A percentile compares a stretch with the other conserved stretches of the same genome.
Conservation (phyloP, 1,140 invertebrate species). For the Microplitis demolitor region DNA sequence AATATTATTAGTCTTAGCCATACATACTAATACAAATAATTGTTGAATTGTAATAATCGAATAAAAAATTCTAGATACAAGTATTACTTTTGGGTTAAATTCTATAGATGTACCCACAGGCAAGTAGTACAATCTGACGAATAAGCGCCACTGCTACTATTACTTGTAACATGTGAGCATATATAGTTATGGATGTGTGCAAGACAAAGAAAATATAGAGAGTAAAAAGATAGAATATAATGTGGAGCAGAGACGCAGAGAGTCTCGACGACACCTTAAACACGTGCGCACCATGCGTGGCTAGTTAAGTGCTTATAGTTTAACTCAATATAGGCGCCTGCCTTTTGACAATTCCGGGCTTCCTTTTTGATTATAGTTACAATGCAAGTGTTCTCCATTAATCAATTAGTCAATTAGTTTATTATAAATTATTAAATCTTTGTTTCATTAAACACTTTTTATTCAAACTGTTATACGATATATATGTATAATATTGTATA, state of each 20-base stretch:
- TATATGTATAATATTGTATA: too few species aligned
- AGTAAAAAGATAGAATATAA: constrained; percentile 20
- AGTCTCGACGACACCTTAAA: constrained; percentile 51
- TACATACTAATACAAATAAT: too few species aligned
- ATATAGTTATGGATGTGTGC: background rate
- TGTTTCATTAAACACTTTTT: constrained; percentile 49
- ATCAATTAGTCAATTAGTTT: too few species aligned
- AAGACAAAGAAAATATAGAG: background rate
- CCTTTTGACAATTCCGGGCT: constrained; percentile 8
- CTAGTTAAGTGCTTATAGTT: constrained; percentile 47
- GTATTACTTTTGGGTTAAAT: too few species aligned
- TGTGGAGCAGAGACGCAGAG: background rate
- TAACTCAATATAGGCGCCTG: constrained; percentile 16
- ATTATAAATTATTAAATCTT: too few species aligned
- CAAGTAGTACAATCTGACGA: too few species aligned
- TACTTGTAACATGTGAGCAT: background rate
- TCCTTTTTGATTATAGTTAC: too few species aligned
- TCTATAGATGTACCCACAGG: too few species aligned
- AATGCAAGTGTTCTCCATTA: too few species aligned
- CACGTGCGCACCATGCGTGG: constrained; percentile 59
- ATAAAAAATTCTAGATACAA: too few species aligned
- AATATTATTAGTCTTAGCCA: too few species aligned
- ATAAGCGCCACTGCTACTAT: background rate
- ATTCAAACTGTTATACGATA: constrained; percentile 14
- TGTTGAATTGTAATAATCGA: too few species aligned